Base-by-base conservation (phyloP, 1,140 invertebrate genomes). In the Agrilus planipennis region DNA sequence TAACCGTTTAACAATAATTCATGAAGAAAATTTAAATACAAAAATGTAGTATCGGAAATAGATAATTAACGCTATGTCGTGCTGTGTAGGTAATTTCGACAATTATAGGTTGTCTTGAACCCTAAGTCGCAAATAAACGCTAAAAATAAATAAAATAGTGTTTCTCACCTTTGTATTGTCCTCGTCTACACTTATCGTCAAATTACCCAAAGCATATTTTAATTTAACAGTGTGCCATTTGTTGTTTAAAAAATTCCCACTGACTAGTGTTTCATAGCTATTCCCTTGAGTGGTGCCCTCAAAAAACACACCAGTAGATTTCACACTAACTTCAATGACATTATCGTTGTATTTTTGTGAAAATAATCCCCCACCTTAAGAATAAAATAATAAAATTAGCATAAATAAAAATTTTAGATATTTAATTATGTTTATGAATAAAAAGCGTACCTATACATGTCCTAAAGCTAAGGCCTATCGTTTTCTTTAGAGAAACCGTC, bases 161-260 rank as follows among this genome's bases (percentile, higher is more conserved):
- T 32, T 32, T 16, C 30, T 32, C 15, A 16, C 70, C 69, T 57
- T 32, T 7, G 30, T 27, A 27, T 63, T 60, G 35, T 72, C 63
- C n/a, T 68, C 67, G 45, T 71, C 65, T 3, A 73, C 62, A 50
- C 63, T 68, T 34, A 83, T 60, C 2, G 74, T 76, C 9, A 81
- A 65, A 60, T 79, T 79, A 2, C 76, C 77, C 19, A 78, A 64
- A 46, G 57, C 53, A 56, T 75, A 80, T 25, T 73, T 61, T 11
- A 85, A 62, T 52, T 76, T 76, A n/a, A 84, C 75, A 50, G 71
- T 78, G 60, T 88, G 81, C 85, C 85, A 89, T 49, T 65, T 71
- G 63, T 88, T 87, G 64, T 88, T 77, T 10, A 85, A 64, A 39
- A 82, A 71, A 47, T 74, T 72, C 21, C 72, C 75, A 34, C 66